Percentiles rank a stretch among this genome's conserved stretches.
Conservation (phyloP, 1,140 invertebrate species). For the Hyles vespertilio region DNA sequence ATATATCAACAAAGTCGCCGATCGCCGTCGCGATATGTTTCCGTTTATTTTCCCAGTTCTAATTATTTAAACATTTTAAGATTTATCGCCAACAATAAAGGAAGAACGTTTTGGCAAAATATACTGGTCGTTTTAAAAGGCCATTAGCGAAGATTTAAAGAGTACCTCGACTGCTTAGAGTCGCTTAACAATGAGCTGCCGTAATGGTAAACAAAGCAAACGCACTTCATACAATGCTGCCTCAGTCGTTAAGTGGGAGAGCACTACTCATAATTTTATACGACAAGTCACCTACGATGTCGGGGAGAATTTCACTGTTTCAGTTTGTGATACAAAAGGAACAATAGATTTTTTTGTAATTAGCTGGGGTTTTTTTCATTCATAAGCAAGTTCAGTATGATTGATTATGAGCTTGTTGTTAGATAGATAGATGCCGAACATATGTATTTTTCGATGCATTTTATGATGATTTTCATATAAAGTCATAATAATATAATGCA, state of each 20-base stretch:
- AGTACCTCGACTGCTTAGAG: constrained; percentile 42
- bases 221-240: constrained; percentile 23
- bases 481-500: too few species aligned
- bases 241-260: constrained; percentile 15
- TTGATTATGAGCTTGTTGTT: too few species aligned
- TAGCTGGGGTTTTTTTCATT: too few species aligned
- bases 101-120: constrained; percentile 33
- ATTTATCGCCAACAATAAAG: constrained; percentile 28
- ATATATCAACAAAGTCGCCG: constrained; percentile 3
- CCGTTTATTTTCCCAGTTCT: constrained; percentile 18
- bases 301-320: too few species aligned
- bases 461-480: too few species aligned
- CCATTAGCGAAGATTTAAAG: constrained; percentile 54
- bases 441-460: too few species aligned
- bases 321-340: too few species aligned
- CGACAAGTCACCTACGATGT: constrained; percentile 14
- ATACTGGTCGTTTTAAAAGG: constrained; percentile 50
- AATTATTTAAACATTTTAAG: constrained; percentile 38
- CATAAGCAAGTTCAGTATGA: too few species aligned
- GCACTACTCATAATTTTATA: constrained; percentile 18
- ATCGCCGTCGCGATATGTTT: background rate
- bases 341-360: too few species aligned
- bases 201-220: constrained; percentile 42
- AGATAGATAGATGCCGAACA: too few species aligned
- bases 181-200: constrained; percentile 43